Evolutionary conservation across 1,140 invertebrate species (phyloP).

Genomic region (Grapholita molesta): DNA sequence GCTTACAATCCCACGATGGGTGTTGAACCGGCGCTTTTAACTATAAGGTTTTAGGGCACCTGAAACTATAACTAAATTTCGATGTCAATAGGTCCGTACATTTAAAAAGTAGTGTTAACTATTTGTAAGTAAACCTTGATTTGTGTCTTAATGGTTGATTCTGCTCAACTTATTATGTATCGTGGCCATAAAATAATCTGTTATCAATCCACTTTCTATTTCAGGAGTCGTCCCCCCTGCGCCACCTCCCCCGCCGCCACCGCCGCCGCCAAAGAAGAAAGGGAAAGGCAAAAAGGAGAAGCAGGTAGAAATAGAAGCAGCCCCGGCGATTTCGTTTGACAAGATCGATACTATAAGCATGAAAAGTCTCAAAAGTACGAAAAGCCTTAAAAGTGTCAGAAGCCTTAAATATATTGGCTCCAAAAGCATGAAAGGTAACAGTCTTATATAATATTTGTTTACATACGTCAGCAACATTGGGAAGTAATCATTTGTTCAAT

Average conservation of each 20-base stretch:
- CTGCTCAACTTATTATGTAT: no score
- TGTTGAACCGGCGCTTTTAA: no score
- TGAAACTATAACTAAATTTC: no score
- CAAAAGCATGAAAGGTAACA: slow-evolving; percentile 21
- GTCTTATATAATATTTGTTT: no score
- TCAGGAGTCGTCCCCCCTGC: slow-evolving; percentile 57
- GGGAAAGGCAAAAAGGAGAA: slow-evolving; percentile 37
- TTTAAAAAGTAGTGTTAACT: no score
- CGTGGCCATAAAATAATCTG: background rate
- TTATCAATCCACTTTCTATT: slow-evolving; percentile 1
- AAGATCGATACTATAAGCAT: slow-evolving; percentile 30
- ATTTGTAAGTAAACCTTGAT: no score
- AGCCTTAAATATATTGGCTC: background rate
- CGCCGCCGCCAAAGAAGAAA: slow-evolving; percentile 38
- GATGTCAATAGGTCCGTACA: no score
- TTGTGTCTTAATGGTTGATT: no score
- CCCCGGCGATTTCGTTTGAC: slow-evolving; percentile 18
- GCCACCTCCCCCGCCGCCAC: slow-evolving; percentile 39
- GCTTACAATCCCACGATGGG: no score
- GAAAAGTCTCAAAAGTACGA: slow-evolving; percentile 31
- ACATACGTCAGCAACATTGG: no score
- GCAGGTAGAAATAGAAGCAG: slow-evolving; percentile 19
- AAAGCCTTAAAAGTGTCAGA: slow-evolving; percentile 20
- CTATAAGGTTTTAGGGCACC: no score
- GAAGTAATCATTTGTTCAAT: no score